Percentiles rank a stretch among this genome's conserved stretches.
Conservation (phyloP, 2,113 vertebrate genomes). For the Otolemur garnettii region DNA sequence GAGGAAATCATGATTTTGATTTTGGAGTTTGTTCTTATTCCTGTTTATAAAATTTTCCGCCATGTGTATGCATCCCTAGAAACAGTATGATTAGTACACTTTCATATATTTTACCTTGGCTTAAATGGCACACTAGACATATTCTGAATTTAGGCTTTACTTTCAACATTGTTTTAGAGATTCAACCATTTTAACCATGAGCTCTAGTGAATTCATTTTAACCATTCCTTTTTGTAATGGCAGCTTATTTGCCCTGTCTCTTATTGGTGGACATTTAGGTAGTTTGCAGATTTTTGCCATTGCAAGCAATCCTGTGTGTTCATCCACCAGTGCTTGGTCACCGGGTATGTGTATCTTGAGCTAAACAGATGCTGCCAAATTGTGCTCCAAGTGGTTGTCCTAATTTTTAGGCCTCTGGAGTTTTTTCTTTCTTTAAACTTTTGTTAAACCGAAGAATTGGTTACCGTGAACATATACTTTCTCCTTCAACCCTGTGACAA, state of each 20-base stretch:
- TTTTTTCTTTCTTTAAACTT: not conserved
- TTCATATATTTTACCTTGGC: not conserved
- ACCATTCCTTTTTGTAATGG: not conserved
- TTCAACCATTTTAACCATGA: not conserved
- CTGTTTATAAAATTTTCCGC: not conserved
- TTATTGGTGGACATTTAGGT: not conserved
- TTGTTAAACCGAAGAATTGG: not conserved
- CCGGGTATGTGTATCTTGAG: not conserved
- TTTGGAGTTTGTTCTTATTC: not conserved
- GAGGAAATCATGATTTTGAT: not conserved
- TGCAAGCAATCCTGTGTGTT: rapidly evolving
- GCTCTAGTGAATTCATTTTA: not conserved
- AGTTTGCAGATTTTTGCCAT: not conserved
- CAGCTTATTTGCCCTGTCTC: not conserved
- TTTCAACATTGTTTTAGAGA: not conserved
- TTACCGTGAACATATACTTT: not conserved
- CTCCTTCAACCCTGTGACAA: not conserved
- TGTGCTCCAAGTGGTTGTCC: not conserved
- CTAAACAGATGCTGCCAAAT: not conserved
- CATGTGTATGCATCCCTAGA: rapidly evolving
- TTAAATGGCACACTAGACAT: not conserved
- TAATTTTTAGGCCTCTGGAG: not conserved
- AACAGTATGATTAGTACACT: not conserved
- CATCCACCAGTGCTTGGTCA: not conserved
- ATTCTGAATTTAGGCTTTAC: not conserved